Conservation (phyloP, 2,113 vertebrate genomes). For the Pantherophis guttatus region DNA sequence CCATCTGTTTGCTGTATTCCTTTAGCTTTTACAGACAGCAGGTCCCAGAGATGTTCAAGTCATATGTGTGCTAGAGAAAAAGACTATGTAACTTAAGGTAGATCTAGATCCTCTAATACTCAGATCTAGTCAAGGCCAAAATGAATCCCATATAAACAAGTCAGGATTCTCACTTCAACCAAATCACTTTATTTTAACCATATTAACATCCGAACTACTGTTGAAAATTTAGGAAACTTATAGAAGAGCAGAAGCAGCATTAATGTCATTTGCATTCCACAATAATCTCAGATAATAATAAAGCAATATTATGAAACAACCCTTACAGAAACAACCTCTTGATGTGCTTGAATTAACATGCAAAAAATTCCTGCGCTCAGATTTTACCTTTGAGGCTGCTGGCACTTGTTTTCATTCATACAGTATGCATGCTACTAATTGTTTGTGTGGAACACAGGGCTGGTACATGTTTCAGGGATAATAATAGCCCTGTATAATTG, state of each 20-base stretch:
- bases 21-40: not conserved
- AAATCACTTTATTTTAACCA: not conserved
- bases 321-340: constrained; percentile 1
- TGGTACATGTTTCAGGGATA: not conserved
- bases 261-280: not conserved
- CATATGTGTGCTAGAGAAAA: not conserved
- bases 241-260: not conserved
- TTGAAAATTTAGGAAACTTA: not conserved
- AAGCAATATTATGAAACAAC: constrained; percentile 12
- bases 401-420: not conserved
- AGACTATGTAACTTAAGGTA: not conserved
- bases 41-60: not conserved
- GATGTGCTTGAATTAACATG: not conserved
- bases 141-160: not conserved
- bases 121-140: not conserved
- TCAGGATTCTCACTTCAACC: not conserved
- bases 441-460: not conserved
- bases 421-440: not conserved
- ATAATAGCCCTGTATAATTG: not conserved
- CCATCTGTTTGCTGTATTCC: not conserved
- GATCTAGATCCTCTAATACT: not conserved
- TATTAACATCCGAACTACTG: not conserved
- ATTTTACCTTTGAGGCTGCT: not conserved
- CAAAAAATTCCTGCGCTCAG: constrained; percentile 3
- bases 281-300: constrained; percentile 15